Evolutionary conservation across 2,113 vertebrate genomes (phyloP), one percentile per base, ranked within the genome.

Genomic region (Greenwoodochromis staneri): DNA sequence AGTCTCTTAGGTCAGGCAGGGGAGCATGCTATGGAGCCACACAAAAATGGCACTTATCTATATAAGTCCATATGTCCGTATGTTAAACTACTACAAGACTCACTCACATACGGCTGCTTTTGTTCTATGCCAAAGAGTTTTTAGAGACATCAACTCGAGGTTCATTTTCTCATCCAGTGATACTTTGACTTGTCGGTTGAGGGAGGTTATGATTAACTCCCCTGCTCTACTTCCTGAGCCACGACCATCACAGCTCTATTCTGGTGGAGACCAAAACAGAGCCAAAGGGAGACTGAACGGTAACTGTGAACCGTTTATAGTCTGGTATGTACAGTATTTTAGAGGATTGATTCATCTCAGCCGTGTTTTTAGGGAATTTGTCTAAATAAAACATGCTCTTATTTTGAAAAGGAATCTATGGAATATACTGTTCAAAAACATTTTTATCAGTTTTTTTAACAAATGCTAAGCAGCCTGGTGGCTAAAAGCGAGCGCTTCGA

Each of bases 111-210:
- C 3, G n/a, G 36, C 12, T 42, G 38, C 2, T 73, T 73, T 73
- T 73, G 34, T 47, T 73, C 69, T 47, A 7, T 1, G 8, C n/a
- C 69, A 27, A 45, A 29, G 40, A 45, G 24, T 17, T 47, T 76
- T 29, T 36, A 69, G 63, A 40, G 34, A 0, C 34, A 40, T 21
- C 63, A 45, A 11, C 21, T 76, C 14, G 24, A 27, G 40, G 14
- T 76, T 76, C 40, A 73, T 24, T 45, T 45, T 73, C 21, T 42
- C 36, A 40, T 8, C 12, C 19, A n/a, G 12, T 40, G 0, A 71
- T 24, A 9, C 4, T 40, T 36, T 63, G 59, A 63, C 1, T 36
- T 19, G 1, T 36, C 16, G 4, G 29, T 0, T 36, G 17, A 0
- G 2, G 59, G 59, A 63, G 17, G 59, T 63, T 19, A 19, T 19